phyloP scores from a whole-genome alignment of 2,113 vertebrate genomes.

The Condylura cristata region DNA sequence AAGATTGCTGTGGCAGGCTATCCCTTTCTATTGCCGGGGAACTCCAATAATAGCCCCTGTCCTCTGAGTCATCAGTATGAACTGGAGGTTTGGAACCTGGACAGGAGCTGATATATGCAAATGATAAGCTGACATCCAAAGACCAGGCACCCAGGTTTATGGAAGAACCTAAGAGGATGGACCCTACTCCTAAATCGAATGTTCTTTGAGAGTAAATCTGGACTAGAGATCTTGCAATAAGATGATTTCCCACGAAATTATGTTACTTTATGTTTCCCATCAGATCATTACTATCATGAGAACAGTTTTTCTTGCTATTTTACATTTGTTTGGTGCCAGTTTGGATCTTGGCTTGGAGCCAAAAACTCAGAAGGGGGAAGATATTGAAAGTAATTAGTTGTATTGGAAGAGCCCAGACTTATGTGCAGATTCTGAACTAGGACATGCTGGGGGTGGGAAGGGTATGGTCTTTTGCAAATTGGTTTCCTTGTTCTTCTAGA shows the following conservation, averaged over 20 bases:
- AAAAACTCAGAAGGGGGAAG: background rate
- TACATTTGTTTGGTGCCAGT: background rate
- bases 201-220: background rate
- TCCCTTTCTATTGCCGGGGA: background rate
- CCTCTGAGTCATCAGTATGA: background rate
- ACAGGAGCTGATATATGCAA: background rate
- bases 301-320: background rate
- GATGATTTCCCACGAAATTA: conserved; percentile 35
- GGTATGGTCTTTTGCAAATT: background rate
- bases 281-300: background rate
- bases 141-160: background rate
- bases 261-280: background rate
- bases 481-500: background rate
- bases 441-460: background rate
- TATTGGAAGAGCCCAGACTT: background rate
- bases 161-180: background rate
- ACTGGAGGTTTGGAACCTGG: conserved; percentile 25
- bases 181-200: background rate
- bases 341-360: background rate
- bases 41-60: background rate
- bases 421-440: background rate
- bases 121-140: conserved; percentile 35
- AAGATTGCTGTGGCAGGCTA: background rate
- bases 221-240: conserved; percentile 46
- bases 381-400: background rate